A percentile compares a stretch with the other conserved stretches of the same genome.
Evolutionary conservation across 2,797 vertebrate genomes (phyloP).

Genomic region (Cottoperca gobio): DNA sequence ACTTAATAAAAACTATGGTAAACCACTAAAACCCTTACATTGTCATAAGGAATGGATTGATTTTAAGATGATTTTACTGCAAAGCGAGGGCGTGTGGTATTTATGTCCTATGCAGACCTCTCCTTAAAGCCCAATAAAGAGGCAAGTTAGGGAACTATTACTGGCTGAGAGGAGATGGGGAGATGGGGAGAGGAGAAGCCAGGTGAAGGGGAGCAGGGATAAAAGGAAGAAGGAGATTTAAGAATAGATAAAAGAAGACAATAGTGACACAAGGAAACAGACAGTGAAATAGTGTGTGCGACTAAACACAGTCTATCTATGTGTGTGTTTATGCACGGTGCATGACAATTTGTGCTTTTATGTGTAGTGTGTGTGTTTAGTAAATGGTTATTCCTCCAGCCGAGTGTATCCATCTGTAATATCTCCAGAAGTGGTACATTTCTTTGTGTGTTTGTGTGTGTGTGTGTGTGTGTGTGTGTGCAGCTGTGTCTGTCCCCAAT

Average conservation of each 20-base stretch:
- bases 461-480: neutral
- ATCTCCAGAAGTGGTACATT: neutral
- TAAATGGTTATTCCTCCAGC: neutral
- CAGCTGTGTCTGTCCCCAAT: conserved; percentile 16
- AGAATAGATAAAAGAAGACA: neutral
- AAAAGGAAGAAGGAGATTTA: neutral
- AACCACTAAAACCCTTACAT: neutral
- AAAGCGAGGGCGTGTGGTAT: neutral
- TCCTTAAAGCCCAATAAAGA: conserved; percentile 1
- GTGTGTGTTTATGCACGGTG: neutral
- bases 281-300: neutral
- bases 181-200: neutral
- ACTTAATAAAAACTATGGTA: neutral
- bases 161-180: neutral
- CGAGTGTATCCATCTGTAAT: conserved; percentile 6
- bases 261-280: neutral
- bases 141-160: neutral
- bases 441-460: neutral
- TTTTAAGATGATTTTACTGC: neutral
- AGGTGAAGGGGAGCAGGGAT: neutral
- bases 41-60: neutral
- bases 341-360: neutral
- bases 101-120: neutral
- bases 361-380: neutral
- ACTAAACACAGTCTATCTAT: neutral